These are phyloP conservation scores for Cheilosia impressa DNA, from an alignment of 2,888 invertebrate genomes.

Conservation along the genomic window DNA sequence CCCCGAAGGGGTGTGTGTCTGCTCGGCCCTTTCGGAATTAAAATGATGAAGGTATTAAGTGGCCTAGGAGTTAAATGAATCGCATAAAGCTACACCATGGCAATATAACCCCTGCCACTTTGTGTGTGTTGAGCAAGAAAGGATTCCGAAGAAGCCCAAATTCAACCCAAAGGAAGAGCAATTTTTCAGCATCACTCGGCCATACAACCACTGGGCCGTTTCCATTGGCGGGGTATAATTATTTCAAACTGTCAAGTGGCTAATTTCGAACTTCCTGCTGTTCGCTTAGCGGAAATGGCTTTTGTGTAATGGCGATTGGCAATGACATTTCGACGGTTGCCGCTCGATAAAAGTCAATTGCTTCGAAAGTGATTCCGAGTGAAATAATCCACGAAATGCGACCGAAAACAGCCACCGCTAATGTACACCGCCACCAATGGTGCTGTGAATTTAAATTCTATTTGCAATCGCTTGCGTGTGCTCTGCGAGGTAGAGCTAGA, in stretches of 20 bases:
- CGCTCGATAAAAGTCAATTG: slow-evolving; percentile 75
- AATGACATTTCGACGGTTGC: slow-evolving; percentile 75
- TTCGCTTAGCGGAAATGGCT: slow-evolving; percentile 72
- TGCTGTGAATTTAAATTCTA: slow-evolving; percentile 69
- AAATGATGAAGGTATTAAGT: slow-evolving; percentile 76
- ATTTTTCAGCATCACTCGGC: slow-evolving; percentile 56
- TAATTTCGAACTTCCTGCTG: slow-evolving; percentile 74
- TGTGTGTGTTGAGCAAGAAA: slow-evolving; percentile 28
- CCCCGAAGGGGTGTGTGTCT: neutral
- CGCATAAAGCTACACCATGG: slow-evolving; percentile 72
- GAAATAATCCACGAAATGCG: slow-evolving; percentile 75
- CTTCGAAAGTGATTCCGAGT: slow-evolving; percentile 74
- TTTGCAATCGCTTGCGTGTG: slow-evolving; percentile 36
- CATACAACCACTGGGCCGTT: slow-evolving; percentile 4
- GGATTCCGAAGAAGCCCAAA: slow-evolving; percentile 55
- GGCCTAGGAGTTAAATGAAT: slow-evolving; percentile 75
- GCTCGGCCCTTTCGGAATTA: slow-evolving; percentile 68
- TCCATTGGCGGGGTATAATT: slow-evolving; percentile 57
- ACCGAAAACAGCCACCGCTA: slow-evolving; percentile 75
- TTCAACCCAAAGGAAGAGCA: slow-evolving; percentile 44
- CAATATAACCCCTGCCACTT: neutral
- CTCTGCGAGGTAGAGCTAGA: neutral
- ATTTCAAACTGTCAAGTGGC: slow-evolving; percentile 76
- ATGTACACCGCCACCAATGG: slow-evolving; percentile 71
- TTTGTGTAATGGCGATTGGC: slow-evolving; percentile 71